These are phyloP conservation scores for Hormiphora californensis DNA, from an alignment of 37 sponge, comb jelly and placozoan genomes.

Conservation along the genomic window DNA sequence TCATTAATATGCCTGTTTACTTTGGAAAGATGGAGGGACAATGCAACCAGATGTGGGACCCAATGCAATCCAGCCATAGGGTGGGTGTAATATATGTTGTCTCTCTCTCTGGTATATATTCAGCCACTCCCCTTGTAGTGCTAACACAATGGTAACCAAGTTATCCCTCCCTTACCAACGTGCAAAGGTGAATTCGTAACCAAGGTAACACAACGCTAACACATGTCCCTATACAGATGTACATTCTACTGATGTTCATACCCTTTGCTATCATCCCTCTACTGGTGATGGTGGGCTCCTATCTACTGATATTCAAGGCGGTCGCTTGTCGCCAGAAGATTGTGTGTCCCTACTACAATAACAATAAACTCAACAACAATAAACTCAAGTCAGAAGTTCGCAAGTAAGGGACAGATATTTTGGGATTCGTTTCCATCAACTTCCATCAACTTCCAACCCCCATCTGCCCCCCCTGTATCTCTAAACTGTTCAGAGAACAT, in stretches of 20 bases:
- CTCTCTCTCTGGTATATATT: too few species aligned
- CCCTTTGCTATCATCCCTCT: slow-evolving; percentile 42
- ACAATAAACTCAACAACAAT: too few species aligned
- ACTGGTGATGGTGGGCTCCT: slow-evolving; percentile 36
- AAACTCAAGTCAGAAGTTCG: slow-evolving; percentile 31
- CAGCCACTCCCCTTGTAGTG: too few species aligned
- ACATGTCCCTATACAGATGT: neutral
- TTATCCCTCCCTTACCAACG: too few species aligned
- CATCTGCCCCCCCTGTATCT: too few species aligned
- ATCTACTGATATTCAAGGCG: slow-evolving; percentile 8
- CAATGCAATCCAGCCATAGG: neutral
- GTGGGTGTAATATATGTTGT: too few species aligned
- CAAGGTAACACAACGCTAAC: too few species aligned
- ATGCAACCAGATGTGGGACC: slow-evolving; percentile 16
- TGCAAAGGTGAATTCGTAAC: too few species aligned
- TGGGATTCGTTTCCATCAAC: too few species aligned
- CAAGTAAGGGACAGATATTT: neutral
- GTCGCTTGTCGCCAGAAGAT: neutral
- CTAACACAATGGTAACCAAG: too few species aligned
- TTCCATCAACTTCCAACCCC: too few species aligned
- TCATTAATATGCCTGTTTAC: slow-evolving; percentile 16
- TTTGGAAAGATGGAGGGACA: neutral
- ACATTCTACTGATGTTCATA: slow-evolving; percentile 49
- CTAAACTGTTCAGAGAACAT: too few species aligned
- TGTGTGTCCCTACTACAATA: slow-evolving; percentile 27